Evolutionary conservation across 2,797 vertebrate species (phyloP).

Genomic region (Mastacembelus armatus): DNA sequence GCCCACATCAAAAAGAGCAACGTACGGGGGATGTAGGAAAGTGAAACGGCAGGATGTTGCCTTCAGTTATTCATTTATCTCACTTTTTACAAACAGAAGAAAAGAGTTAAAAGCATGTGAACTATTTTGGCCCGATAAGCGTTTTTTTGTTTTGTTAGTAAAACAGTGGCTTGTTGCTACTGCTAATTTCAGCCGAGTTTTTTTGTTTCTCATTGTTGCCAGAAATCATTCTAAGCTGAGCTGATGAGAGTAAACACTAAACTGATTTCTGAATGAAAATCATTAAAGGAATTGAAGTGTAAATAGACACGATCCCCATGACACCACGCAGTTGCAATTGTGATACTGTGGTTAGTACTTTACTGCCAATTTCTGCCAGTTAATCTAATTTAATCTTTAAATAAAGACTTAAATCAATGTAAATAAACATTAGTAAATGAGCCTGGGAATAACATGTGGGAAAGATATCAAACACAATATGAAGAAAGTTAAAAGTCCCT

Average conservation of each 20-base stretch:
- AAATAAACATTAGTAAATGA: constrained; percentile 72
- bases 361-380: constrained; percentile 59
- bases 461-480: constrained; percentile 71
- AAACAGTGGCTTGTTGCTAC: constrained; percentile 57
- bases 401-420: constrained; percentile 72
- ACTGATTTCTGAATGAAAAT: constrained; percentile 74
- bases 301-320: constrained; percentile 69
- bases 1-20: constrained; percentile 89
- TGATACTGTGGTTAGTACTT: constrained; percentile 60
- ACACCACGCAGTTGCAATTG: constrained; percentile 59
- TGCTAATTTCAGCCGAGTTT: constrained; percentile 64
- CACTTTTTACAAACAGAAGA: constrained; percentile 73
- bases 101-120: constrained; percentile 67
- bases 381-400: constrained; percentile 71
- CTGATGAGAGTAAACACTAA: constrained; percentile 66
- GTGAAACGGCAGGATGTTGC: constrained; percentile 81
- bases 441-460: constrained; percentile 64
- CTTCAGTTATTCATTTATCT: constrained; percentile 81
- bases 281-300: constrained; percentile 69
- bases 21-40: constrained; percentile 82
- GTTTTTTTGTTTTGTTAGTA: constrained; percentile 44
- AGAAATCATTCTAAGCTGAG: constrained; percentile 55
- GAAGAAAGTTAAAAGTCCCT: constrained; percentile 69
- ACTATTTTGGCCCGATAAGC: constrained; percentile 37
- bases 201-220: constrained; percentile 58